Evolutionary conservation across 2,113 vertebrate genomes (phyloP).

Genomic region (Varanus salvator): DNA sequence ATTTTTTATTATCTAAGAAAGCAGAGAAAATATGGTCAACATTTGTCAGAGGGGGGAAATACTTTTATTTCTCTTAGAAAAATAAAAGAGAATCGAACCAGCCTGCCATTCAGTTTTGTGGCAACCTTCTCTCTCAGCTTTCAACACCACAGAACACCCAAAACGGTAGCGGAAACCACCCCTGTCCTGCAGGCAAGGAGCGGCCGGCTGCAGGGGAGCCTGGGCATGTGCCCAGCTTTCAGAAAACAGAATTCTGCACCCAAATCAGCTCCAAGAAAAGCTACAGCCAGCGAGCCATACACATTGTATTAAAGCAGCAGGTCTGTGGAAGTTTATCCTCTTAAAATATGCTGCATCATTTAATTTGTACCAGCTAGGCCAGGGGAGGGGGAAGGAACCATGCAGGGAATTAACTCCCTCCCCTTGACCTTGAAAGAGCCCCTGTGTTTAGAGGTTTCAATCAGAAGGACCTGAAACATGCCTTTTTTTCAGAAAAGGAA

Average conservation of each 20-base stretch:
- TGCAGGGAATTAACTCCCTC: not conserved
- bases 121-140: not conserved
- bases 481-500: not conserved
- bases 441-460: too few species aligned
- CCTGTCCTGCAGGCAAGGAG: not conserved
- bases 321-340: too few species aligned
- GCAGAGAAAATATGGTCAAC: slow-evolving; percentile 30
- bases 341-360: not conserved
- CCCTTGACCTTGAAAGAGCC: too few species aligned
- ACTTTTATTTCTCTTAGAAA: slow-evolving; percentile 60
- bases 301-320: not conserved
- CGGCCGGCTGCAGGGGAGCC: not conserved
- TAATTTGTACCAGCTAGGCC: not conserved
- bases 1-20: slow-evolving; percentile 63
- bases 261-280: not conserved
- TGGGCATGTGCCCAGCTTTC: not conserved
- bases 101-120: slow-evolving; percentile 28
- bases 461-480: not conserved
- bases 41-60: slow-evolving; percentile 63
- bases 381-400: not conserved
- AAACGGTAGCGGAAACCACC: not conserved
- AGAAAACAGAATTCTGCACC: not conserved
- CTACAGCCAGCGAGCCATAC: not conserved
- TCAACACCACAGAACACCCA: not conserved
- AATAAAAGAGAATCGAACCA: slow-evolving; percentile 59